These are phyloP conservation scores for Brachyhypopomus occidentalis DNA, from an alignment of 2,113 vertebrate genomes.

Conservation along the genomic window DNA sequence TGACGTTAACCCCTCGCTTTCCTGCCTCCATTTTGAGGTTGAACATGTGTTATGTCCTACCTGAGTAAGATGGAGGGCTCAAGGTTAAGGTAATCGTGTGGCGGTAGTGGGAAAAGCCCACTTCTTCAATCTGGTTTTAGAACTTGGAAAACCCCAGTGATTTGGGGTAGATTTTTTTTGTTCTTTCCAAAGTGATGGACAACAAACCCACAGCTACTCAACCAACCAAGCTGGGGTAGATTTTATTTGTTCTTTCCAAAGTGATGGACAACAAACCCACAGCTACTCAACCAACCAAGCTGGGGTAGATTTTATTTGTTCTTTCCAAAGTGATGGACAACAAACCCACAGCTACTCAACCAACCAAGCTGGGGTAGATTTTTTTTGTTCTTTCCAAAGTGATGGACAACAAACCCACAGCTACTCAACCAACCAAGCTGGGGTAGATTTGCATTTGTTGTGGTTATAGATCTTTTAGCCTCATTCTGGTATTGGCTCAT, in stretches of 20 bases:
- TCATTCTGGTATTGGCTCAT: too few species aligned
- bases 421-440: not conserved
- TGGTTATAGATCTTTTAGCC: not conserved
- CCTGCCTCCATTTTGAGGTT: conserved; percentile 58
- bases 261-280: conserved; percentile 11
- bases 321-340: not conserved
- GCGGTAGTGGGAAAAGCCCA: conserved; percentile 49
- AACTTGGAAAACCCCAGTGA: conserved; percentile 49
- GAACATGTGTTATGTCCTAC: conserved; percentile 55
- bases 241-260: not conserved
- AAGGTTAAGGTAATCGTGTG: conserved; percentile 57
- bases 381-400: not conserved
- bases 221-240: not conserved
- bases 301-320: not conserved
- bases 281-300: not conserved
- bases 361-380: not conserved
- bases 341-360: conserved; percentile 19
- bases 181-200: not conserved
- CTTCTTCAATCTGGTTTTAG: conserved; percentile 11
- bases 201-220: conserved; percentile 14
- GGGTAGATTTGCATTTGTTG: not conserved
- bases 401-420: conserved; percentile 15
- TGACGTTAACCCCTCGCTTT: conserved; percentile 71
- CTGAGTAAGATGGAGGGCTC: conserved; percentile 53
- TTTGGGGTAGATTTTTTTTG: not conserved